Evolutionary conservation across 2,113 vertebrate species (phyloP).

Genomic region (Hippocampus comes): DNA sequence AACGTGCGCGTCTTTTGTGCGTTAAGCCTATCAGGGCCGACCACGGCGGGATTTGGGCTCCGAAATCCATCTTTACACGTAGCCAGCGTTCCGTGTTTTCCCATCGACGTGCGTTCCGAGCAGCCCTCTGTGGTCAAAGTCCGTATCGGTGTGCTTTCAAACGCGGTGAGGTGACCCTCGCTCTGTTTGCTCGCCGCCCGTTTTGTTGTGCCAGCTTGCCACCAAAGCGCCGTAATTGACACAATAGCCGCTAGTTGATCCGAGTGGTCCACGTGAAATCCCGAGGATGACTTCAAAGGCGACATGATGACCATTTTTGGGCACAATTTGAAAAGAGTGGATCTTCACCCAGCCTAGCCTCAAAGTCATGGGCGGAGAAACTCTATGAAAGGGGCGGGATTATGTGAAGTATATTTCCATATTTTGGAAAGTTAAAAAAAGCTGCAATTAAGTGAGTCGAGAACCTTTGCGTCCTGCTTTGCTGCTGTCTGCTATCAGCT

Average conservation of each 20-base stretch:
- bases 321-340: background rate
- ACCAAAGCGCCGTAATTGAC: background rate
- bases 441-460: too few relatives aligned
- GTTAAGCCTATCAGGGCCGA: constrained; percentile 8
- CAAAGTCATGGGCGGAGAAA: background rate
- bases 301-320: background rate
- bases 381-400: background rate
- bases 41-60: background rate
- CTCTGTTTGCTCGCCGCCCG: background rate
- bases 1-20: constrained; percentile 16
- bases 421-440: too few relatives aligned
- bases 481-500: too few relatives aligned
- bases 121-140: constrained; percentile 23
- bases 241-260: background rate
- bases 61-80: background rate
- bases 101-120: background rate
- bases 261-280: background rate
- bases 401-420: background rate
- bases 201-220: constrained; percentile 1
- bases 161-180: constrained; percentile 7
- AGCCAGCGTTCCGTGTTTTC: background rate
- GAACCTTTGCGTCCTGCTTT: too few relatives aligned
- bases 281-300: too few relatives aligned
- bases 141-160: constrained; percentile 20
- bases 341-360: background rate